These are phyloP conservation scores for Heliocidaris tuberculata DNA, from an alignment of 35 echinoderm and acorn worm genomes.

Conservation along the genomic window DNA sequence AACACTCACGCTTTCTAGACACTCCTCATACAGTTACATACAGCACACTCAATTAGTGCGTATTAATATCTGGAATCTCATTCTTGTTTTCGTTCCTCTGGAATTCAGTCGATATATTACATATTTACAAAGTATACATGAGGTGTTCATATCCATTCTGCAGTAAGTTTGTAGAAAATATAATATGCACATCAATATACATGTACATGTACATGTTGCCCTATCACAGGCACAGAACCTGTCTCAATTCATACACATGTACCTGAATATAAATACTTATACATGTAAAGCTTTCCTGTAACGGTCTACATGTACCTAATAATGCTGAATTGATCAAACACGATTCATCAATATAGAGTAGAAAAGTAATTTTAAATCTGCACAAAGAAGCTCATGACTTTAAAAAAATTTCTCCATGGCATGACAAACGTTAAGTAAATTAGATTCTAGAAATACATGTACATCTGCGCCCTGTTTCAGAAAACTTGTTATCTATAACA, in stretches of 20 bases:
- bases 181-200: slow-evolving; percentile 6
- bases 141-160: not conserved
- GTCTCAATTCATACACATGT: not conserved
- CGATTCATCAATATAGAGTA: not conserved
- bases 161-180: slow-evolving; percentile 19
- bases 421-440: no score
- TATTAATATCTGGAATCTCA: slow-evolving; percentile 3
- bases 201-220: not conserved
- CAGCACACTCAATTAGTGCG: not conserved
- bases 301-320: not conserved
- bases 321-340: slow-evolving; percentile 15
- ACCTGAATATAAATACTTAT: not conserved
- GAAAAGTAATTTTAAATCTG: no score
- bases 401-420: no score
- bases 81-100: not conserved
- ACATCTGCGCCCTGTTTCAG: no score
- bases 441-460: not conserved
- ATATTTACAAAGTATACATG: not conserved
- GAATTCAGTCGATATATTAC: not conserved
- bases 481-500: no score
- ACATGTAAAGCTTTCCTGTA: not conserved
- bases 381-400: no score
- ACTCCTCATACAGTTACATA: not conserved
- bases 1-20: not conserved
- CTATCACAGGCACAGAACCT: not conserved